These are phyloP conservation scores for Drosophila busckii DNA, from an alignment of 1,140 invertebrate genomes.

Conservation along the genomic window DNA sequence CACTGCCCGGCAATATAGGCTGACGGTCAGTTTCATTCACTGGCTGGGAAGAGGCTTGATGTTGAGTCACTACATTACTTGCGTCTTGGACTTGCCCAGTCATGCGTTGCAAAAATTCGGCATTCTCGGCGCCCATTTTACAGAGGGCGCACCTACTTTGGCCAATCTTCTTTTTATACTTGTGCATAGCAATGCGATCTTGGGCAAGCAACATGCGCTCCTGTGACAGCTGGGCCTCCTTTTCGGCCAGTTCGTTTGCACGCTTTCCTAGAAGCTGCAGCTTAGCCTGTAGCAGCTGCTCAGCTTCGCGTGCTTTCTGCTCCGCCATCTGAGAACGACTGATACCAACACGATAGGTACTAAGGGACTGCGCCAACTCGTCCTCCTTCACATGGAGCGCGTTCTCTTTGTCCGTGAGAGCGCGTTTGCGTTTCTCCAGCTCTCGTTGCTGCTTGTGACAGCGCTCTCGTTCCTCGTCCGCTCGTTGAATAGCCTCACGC, in stretches of 20 bases:
- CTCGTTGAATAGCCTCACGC: constrained; percentile 78
- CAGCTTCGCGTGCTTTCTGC: constrained; percentile 63
- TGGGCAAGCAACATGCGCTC: constrained; percentile 64
- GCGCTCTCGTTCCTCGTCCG: constrained; percentile 79
- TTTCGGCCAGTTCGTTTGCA: constrained; percentile 52
- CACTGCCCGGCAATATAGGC: constrained; percentile 7
- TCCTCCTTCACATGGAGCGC: constrained; percentile 70
- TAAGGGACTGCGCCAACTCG: constrained; percentile 61
- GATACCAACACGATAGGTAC: constrained; percentile 56
- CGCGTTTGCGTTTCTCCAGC: constrained; percentile 78
- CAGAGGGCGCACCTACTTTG: constrained; percentile 66
- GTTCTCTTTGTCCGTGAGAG: constrained; percentile 76
- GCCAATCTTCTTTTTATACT: constrained; percentile 48
- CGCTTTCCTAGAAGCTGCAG: constrained; percentile 58
- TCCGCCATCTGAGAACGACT: constrained; percentile 64
- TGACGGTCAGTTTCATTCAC: constrained; percentile 4
- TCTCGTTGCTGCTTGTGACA: constrained; percentile 78
- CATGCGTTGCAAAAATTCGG: constrained; percentile 29
- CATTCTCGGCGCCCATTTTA: constrained; percentile 58
- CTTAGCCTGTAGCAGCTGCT: constrained; percentile 67
- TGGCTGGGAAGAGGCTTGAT: constrained; percentile 5
- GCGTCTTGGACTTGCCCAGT: constrained; percentile 1
- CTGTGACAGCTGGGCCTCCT: constrained; percentile 67
- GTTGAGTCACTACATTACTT: constrained; percentile 1
- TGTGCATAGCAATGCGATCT: constrained; percentile 64